Conservation (phyloP, 2,888 invertebrate genomes). For the Escarpia spicata region DNA sequence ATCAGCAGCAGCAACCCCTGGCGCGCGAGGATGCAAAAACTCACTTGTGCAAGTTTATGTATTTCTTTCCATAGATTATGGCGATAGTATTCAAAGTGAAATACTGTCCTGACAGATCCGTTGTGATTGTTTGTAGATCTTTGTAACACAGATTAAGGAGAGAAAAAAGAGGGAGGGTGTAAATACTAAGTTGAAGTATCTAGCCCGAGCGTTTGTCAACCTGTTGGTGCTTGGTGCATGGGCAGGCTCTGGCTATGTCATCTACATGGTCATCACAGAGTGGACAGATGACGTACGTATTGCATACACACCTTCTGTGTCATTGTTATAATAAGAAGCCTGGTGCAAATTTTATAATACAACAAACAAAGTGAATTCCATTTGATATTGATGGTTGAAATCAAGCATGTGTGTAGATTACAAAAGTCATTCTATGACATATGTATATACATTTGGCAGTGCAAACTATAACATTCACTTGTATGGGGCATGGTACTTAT, state of each 20-base stretch:
- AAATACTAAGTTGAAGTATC: background rate
- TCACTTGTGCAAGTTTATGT: too few species aligned
- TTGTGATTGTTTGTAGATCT: background rate
- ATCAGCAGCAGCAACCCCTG: too few species aligned
- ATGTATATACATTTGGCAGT: too few species aligned
- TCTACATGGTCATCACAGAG: constrained; percentile 59
- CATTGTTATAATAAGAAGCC: background rate
- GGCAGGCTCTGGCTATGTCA: constrained; percentile 64
- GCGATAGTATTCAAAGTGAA: too few species aligned
- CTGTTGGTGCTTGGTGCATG: constrained; percentile 76
- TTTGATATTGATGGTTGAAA: background rate
- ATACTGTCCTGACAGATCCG: background rate
- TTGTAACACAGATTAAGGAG: background rate
- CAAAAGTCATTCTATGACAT: too few species aligned
- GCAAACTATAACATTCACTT: too few species aligned
- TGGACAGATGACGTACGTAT: constrained; percentile 49
- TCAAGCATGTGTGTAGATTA: too few species aligned
- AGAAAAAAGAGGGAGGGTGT: background rate
- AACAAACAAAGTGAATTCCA: background rate
- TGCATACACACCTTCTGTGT: background rate
- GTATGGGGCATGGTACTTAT: too few species aligned
- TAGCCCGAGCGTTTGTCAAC: constrained; percentile 77
- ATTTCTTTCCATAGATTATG: too few species aligned
- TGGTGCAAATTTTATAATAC: background rate
- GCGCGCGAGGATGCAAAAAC: too few species aligned